These are phyloP conservation scores for Drosophila watanabei DNA, from an alignment of 1,140 invertebrate species.

Conservation along the genomic window DNA sequence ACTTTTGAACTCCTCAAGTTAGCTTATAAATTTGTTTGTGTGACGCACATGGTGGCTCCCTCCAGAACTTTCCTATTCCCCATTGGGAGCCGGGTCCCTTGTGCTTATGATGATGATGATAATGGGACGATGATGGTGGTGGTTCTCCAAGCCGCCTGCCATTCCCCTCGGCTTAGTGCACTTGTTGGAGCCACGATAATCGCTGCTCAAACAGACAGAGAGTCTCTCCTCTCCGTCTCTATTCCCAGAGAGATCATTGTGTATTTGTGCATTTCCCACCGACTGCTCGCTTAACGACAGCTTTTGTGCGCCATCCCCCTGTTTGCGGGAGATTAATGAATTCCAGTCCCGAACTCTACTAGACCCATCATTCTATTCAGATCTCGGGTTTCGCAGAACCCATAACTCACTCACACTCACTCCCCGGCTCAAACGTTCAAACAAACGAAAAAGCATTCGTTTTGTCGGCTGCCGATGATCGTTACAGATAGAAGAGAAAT, in stretches of 20 bases:
- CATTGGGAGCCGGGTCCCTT: conserved; percentile 21
- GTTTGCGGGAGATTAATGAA: conserved; percentile 70
- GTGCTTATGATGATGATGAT: conserved; percentile 20
- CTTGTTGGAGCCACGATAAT: conserved; percentile 54
- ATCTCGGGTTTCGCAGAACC: conserved; percentile 62
- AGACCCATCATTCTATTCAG: conserved; percentile 41
- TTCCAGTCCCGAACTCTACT: conserved; percentile 39
- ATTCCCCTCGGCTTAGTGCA: conserved; percentile 34
- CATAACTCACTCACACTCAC: conserved; percentile 23
- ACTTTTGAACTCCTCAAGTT: conserved; percentile 74
- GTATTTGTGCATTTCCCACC: conserved; percentile 64
- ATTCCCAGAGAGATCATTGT: conserved; percentile 38
- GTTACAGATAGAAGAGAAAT: conserved; percentile 65
- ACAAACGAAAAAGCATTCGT: conserved; percentile 30
- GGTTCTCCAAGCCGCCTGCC: neutral
- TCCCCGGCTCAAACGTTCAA: conserved; percentile 7
- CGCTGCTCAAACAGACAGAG: conserved; percentile 49
- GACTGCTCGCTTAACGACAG: conserved; percentile 48
- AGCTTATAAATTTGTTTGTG: conserved; percentile 48
- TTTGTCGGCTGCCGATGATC: conserved; percentile 21
- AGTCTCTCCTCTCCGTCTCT: conserved; percentile 11
- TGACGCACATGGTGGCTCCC: conserved; percentile 28
- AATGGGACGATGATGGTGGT: conserved; percentile 14
- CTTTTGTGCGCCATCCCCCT: conserved; percentile 33
- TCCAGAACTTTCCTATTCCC: conserved; percentile 7